Base-by-base conservation (phyloP, 2,113 vertebrate species). In the Phodopus roborovskii region DNA sequence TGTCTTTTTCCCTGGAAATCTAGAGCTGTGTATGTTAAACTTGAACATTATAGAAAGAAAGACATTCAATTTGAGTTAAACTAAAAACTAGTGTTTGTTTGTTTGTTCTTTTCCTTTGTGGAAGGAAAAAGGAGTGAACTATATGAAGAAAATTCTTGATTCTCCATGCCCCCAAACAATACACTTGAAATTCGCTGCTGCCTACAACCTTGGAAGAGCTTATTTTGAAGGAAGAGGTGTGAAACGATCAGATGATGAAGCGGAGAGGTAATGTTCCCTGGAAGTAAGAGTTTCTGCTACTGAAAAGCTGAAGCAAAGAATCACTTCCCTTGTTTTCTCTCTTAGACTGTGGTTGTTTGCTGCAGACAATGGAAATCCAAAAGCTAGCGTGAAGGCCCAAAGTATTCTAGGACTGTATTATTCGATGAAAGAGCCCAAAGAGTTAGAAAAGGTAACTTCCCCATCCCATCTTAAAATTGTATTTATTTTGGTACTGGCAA, bases 151-250 rank as follows among this genome's bases (percentile, higher is more conserved):
- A 98, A 98, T 99, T 83, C 39, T 99, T 36, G 86, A 97, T 39
- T 98, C 98, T 42, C 77, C 98, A 70, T 98, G 96, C 62, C 97
- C 97, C 2, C 97, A 97, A 96, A 97, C 98, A 90, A 98, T 91
- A n/a, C 98, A 98, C 75, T 94, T 99, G 95, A 96, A 98, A 95
- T 98, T 98, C 95, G 98, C 98, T 62, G 99, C 99, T 48, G 98
- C 99, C 0, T 99, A 99, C 96, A 99, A 99, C 94, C 97, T 99
- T n/a, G 99, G 99, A 87, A 98, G 98, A 97, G 98, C 98, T 0
- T 98, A 98, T 91, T 98, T 98, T 11, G 98, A 99, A 98, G 99
- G 99, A 16, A 98, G 90, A 83, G 99, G 99, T 15, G 97, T 98
- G 50, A 96, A 95, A 60, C 94, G 70, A 20, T 99, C 98, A 20